phyloP scores from a whole-genome alignment of 2,888 invertebrate species.

The Bibio marci region DNA sequence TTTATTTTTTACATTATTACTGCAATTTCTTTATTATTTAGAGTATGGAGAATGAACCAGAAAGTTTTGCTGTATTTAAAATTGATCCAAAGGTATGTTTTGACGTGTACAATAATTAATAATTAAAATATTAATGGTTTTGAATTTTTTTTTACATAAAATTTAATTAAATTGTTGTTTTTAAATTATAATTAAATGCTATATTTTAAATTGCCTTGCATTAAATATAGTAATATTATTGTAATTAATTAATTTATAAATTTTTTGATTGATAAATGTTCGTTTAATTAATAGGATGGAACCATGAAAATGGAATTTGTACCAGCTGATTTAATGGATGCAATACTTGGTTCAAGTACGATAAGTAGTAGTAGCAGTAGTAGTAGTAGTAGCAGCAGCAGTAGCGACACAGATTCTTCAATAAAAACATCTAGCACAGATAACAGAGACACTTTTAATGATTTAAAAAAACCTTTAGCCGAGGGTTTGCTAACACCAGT shows the following conservation, averaged over 20 bases:
- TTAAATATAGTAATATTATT: no score
- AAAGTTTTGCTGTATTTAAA: conserved; percentile 33
- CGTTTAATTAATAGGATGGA: conserved; percentile 13
- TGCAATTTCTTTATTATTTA: no score
- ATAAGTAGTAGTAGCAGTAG: conserved; percentile 6
- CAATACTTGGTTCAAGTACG: neutral
- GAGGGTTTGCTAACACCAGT: conserved; percentile 33
- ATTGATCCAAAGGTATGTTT: conserved; percentile 30
- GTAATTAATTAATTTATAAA: no score
- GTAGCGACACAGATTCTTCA: neutral
- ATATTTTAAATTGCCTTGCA: no score
- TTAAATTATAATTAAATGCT: no score
- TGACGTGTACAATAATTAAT: no score
- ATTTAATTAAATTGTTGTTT: no score
- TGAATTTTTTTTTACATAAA: no score
- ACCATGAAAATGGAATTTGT: conserved; percentile 12
- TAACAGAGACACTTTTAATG: no score
- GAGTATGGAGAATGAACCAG: no score
- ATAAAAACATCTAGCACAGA: neutral
- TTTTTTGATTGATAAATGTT: no score
- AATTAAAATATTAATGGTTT: neutral
- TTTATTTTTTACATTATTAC: conserved; percentile 10
- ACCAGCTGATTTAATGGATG: conserved; percentile 7
- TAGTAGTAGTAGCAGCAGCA: conserved; percentile 7
- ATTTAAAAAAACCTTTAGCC: neutral